Base-by-base conservation (phyloP, 2,797 vertebrate species). In the Macropodus opercularis region DNA sequence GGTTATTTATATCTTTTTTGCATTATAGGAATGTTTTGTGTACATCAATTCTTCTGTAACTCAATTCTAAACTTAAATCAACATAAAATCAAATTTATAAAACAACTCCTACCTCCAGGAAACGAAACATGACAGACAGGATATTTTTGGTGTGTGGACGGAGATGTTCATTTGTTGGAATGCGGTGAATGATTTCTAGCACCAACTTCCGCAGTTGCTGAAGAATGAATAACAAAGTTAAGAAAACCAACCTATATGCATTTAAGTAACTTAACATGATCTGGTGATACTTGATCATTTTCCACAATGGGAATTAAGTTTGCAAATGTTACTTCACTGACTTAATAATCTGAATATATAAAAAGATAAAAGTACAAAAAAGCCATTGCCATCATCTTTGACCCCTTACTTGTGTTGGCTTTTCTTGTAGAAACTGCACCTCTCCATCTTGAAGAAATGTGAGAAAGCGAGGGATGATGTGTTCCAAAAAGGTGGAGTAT, bases 371-470 rank as follows among this genome's bases (percentile, higher is more conserved):
- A n/a, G 5, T 3, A 36, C n/a, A 35, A 42, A 35, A 11, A 23
- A 27, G 12, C 2, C 11, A 1, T 3, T 13, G 35, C 2, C 8
- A 5, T 34, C 5, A 11, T 36, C 5, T 42, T 12, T 18, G 21
- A 5, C 1, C 12, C 17, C 65, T 31, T 85, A 98, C 98, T 96
- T 99, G 98, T 7, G 97, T 97, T 51, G 98, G 97, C 83, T 98
- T 99, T 83, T 99, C 98, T 89, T 99, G 98, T 41, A 99, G 93
- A 80, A 99, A 99, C 41, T 99, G 98, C 58, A 99, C 98, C 71
- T 99, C 98, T 74, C 98, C 98, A 32, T 99, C 98, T 85, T 99
- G 96, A 5, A 99, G 95, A 80, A 99, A 99, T 0, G 98, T 98
- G 21, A 99, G 95, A 85, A 99, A 99, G 12, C 98, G 95, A 59